Percentiles rank a stretch among this genome's conserved stretches.
These are phyloP conservation scores for Murina feae DNA, from an alignment of 2,113 vertebrate genomes.

Conservation along the genomic window DNA sequence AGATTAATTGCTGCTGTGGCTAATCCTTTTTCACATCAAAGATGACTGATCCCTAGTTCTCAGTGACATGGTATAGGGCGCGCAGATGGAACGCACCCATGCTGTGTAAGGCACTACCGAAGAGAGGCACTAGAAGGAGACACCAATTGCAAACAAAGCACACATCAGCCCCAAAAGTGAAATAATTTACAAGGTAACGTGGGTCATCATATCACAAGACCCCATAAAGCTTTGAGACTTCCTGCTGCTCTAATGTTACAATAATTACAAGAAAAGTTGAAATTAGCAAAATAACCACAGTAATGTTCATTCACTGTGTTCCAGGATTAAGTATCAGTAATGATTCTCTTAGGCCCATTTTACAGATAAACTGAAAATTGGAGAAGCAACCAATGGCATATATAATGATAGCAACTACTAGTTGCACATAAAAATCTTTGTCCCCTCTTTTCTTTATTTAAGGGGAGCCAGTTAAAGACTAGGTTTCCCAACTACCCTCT, in stretches of 20 bases:
- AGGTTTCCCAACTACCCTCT: neutral
- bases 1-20: neutral
- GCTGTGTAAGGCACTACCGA: neutral
- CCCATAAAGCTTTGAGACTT: slow-evolving; percentile 23
- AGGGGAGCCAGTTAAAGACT: neutral
- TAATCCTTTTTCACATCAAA: slow-evolving; percentile 33
- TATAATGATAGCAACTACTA: neutral
- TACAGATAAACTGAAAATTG: neutral
- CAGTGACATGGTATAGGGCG: neutral
- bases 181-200: slow-evolving; percentile 33
- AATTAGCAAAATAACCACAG: neutral
- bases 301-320: neutral
- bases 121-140: neutral
- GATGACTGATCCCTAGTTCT: slow-evolving; percentile 12
- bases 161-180: neutral
- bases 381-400: neutral
- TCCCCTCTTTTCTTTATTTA: neutral
- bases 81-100: neutral
- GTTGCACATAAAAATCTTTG: neutral
- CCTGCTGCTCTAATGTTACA: neutral
- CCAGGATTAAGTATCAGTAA: neutral
- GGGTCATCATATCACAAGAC: neutral
- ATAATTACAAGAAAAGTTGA: slow-evolving; percentile 18
- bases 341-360: neutral
- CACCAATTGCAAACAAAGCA: neutral